Base-by-base conservation (phyloP, 92 coral and sea anemone genomes). In the Phenganax marumi region DNA sequence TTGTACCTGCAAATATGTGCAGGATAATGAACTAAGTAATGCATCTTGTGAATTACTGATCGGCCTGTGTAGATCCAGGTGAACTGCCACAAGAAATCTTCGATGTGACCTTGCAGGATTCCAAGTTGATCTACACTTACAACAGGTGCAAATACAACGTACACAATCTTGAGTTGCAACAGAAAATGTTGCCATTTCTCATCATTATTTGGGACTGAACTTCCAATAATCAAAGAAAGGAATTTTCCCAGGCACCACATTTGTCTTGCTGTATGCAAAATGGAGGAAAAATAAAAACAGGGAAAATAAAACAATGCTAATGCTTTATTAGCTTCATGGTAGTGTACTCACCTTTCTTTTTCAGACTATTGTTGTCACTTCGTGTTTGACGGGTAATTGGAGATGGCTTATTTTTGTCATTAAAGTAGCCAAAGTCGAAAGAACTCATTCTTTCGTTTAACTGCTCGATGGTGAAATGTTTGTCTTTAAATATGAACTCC, bases 31-130 rank as follows among this genome's bases (percentile, higher is more conserved):
- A 85, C 68, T 56, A 88, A 53, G 50, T 85, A 88, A 48, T 88
- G 89, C 86, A 88, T 89, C 47, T 89, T 89, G 3, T 89, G 91
- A 50, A 89, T 85, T 1, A 89, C 75, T 1, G 90, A 90, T 85
- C 70, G 68, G 10, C 84, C 88, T 10, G 90, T 88, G 62, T 90
- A 90, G n/a, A 86, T 57, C 8, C 58, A 16, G 10, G 33, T 8
- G 33, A 89, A 86, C 26, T 17, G 1, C 10, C 70, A 9, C 22
- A 75, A 86, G 53, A 86, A 86, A 25, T 89, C 92, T 50, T 89
- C 92, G 46, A 89, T 89, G 0, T 82, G 68, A 4, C 86, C 89
- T 73, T 86, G 80, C 58, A 89, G 61, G 17, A 81, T 25, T 13
- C 89, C 87, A 75, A 85, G 50, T 5, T 54, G 2, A 58, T 85